Conservation (phyloP, 1,140 invertebrate genomes). For the Saccostrea cuccullata region DNA sequence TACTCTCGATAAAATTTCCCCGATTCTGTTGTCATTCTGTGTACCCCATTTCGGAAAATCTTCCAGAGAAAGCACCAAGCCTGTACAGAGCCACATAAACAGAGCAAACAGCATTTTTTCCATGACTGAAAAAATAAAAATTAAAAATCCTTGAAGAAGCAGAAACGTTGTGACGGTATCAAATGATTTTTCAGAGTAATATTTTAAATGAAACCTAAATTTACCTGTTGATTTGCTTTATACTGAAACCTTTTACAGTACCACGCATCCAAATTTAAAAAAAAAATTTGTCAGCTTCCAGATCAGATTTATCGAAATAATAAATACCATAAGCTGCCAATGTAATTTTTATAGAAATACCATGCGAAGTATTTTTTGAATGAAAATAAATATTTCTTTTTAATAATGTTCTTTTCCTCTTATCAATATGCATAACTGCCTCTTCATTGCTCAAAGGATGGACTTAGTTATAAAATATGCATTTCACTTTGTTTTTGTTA, state of each 20-base stretch:
- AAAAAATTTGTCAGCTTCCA: neutral
- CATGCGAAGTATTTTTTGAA: neutral
- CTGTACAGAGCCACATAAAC: neutral
- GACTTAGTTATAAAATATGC: slow-evolving; percentile 15
- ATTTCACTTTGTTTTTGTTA: slow-evolving; percentile 11
- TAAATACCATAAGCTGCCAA: neutral
- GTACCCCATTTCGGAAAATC: slow-evolving; percentile 21
- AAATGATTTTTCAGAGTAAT: neutral
- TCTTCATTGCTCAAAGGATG: slow-evolving; percentile 8
- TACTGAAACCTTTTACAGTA: neutral
- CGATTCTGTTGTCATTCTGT: neutral
- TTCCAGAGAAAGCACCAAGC: neutral
- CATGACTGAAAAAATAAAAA: neutral
- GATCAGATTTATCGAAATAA: slow-evolving; percentile 22
- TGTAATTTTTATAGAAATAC: slow-evolving; percentile 4
- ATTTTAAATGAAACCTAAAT: neutral
- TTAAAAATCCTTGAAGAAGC: neutral
- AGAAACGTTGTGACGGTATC: neutral
- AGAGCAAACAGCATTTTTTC: slow-evolving; percentile 8
- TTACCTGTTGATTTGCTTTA: neutral
- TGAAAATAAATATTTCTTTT: slow-evolving; percentile 35
- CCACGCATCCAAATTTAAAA: neutral
- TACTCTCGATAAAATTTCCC: neutral
- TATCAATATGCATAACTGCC: slow-evolving; percentile 25
- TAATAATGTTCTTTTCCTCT: neutral